Conservation (phyloP, 2,888 invertebrate species). For the Meliscaeva auricollis region DNA sequence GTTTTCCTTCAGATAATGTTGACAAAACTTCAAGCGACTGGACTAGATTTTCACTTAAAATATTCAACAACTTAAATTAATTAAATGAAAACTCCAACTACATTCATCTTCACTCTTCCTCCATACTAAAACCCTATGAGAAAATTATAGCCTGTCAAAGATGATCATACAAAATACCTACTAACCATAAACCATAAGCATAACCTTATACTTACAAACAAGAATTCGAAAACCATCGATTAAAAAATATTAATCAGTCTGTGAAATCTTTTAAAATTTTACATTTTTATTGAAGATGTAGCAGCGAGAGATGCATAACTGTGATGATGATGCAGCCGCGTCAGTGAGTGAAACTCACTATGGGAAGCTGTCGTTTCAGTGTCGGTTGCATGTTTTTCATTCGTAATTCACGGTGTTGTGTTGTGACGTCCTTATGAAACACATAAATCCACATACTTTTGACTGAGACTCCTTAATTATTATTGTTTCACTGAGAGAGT, state of each 20-base stretch:
- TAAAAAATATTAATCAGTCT: constrained; percentile 64
- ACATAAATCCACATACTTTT: constrained; percentile 61
- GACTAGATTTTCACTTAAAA: no score
- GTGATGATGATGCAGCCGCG: not conserved
- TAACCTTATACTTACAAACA: constrained; percentile 18
- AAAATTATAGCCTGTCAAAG: constrained; percentile 63
- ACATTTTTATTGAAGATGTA: constrained; percentile 59
- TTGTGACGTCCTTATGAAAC: constrained; percentile 63
- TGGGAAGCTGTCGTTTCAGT: constrained; percentile 21
- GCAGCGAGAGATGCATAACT: not conserved
- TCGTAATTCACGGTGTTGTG: constrained; percentile 65
- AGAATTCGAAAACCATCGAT: constrained; percentile 53
- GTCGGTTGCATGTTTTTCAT: constrained; percentile 60
- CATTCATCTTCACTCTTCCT: no score
- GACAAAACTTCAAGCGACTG: no score
- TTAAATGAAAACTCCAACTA: no score
- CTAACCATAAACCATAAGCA: constrained; percentile 21
- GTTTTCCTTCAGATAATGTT: no score
- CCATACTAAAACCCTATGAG: not conserved
- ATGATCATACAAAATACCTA: constrained; percentile 38
- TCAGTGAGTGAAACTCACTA: not conserved
- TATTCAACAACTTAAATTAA: no score
- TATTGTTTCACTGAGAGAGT: constrained; percentile 52
- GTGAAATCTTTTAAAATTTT: constrained; percentile 63
- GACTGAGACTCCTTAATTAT: constrained; percentile 68